Evolutionary conservation across 2,888 invertebrate genomes (phyloP), one percentile per base, ranked within the genome.

Genomic region (Apotomis capreana): DNA sequence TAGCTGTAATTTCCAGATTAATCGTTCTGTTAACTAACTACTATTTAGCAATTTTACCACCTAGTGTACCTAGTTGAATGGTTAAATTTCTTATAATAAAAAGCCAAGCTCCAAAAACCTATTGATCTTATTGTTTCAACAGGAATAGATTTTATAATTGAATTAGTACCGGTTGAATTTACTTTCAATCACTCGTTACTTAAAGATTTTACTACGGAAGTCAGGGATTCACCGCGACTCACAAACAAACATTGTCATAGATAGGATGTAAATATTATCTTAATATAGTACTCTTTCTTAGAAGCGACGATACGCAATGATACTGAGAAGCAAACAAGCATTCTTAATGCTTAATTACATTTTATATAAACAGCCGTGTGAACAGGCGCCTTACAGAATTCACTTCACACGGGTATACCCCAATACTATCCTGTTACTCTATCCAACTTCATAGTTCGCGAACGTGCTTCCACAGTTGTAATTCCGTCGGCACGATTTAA

Each of bases 291-390:
- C 61, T 12, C 37, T 46, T 76, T 73, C 73, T 67, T 13, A 10
- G 75, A 76, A 76, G 52, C 59, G 59, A 51, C 65, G 72, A 44
- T 70, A 70, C 65, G 62, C 63, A 60, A 46, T 62, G 71, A 49
- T 83, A 79, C 83, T 76, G 70, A 81, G 84, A 87, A 85, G 78
- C 80, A 83, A 81, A 79, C 81, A 74, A 78, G 76, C 78, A 70
- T 78, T 79, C 81, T 83, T 83, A 84, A 83, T 84, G 82, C 80
- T 68, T 81, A 79, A 75, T 79, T 76, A 76, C 77, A 81, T 57
- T 73, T 64, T 64, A 81, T 79, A 84, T 87, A 87, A 87, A 84
- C 81, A 84, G 72, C 81, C 88, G 87, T 90, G 91, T 82, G 90
- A 91, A 85, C 83, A 91, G 85, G 83, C 84, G 82, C 83, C 84